Percentiles rank a stretch among this genome's conserved stretches.
phyloP scores from a whole-genome alignment of 2,113 vertebrate genomes.

The Turdus rufiventris region DNA sequence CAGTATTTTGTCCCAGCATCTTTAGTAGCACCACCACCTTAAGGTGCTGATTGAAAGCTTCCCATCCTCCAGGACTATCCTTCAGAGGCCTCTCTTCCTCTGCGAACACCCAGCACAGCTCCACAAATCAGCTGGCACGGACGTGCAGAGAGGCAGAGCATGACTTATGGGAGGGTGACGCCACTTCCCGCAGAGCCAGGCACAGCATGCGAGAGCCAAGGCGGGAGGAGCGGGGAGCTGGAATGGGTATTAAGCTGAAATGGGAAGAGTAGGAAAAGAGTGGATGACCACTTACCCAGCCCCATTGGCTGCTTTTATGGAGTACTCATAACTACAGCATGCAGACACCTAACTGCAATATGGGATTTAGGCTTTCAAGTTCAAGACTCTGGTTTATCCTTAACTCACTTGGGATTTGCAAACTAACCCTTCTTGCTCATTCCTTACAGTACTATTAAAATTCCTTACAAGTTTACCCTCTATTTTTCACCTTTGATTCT shows the following conservation, averaged over 20 bases:
- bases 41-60: not conserved
- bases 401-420: not conserved
- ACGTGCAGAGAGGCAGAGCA: not conserved
- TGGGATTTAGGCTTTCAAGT: not conserved
- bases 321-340: not conserved
- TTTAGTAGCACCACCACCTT: not conserved
- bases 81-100: not conserved
- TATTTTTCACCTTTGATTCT: not conserved
- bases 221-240: rapidly evolving
- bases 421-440: not conserved
- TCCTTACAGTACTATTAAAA: not conserved
- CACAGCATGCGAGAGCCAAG: rapidly evolving
- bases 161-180: not conserved
- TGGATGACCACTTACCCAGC: not conserved
- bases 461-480: not conserved
- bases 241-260: rapidly evolving
- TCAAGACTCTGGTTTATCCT: not conserved
- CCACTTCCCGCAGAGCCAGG: not conserved
- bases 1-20: not conserved
- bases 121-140: not conserved
- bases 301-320: not conserved
- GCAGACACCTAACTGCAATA: not conserved
- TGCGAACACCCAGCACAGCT: not conserved
- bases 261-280: rapidly evolving
- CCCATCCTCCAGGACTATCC: not conserved